Conservation (phyloP, 1,140 invertebrate genomes). For the Pygmarrhopalites habei region DNA sequence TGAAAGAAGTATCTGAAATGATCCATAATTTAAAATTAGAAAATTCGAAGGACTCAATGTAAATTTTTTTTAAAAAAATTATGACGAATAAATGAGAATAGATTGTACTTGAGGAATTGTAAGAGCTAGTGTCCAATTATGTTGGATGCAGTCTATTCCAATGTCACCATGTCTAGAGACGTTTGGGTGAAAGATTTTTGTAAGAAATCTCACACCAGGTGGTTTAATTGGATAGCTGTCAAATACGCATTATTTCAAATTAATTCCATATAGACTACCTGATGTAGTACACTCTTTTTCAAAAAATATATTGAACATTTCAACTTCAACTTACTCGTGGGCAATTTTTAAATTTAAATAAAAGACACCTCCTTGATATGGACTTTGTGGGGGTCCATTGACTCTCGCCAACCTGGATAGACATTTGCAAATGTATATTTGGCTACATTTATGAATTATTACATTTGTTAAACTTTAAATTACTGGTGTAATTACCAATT, state of each 20-base stretch:
- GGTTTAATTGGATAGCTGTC: constrained; percentile 83
- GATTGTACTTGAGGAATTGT: constrained; percentile 88
- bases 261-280: constrained; percentile 4
- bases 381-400: constrained; percentile 76
- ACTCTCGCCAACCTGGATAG: constrained; percentile 87
- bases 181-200: constrained; percentile 90
- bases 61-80: constrained; percentile 2
- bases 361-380: constrained; percentile 90
- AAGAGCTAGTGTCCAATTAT: constrained; percentile 89
- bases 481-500: too few species aligned
- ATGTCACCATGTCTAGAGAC: constrained; percentile 92
- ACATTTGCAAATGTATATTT: too few species aligned
- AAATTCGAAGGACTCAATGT: neutral
- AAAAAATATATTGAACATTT: too few species aligned
- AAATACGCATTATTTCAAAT: constrained; percentile 25
- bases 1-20: constrained; percentile 76
- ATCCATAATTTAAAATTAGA: constrained; percentile 28
- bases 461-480: too few species aligned
- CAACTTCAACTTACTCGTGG: constrained; percentile 56
- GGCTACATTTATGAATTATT: too few species aligned
- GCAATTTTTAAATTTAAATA: constrained; percentile 85
- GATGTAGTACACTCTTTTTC: too few species aligned
- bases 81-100: too few species aligned
- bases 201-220: constrained; percentile 78
- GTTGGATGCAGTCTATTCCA: constrained; percentile 88